Evolutionary conservation across 1,140 invertebrate species (phyloP).

Genomic region (Homarus americanus): DNA sequence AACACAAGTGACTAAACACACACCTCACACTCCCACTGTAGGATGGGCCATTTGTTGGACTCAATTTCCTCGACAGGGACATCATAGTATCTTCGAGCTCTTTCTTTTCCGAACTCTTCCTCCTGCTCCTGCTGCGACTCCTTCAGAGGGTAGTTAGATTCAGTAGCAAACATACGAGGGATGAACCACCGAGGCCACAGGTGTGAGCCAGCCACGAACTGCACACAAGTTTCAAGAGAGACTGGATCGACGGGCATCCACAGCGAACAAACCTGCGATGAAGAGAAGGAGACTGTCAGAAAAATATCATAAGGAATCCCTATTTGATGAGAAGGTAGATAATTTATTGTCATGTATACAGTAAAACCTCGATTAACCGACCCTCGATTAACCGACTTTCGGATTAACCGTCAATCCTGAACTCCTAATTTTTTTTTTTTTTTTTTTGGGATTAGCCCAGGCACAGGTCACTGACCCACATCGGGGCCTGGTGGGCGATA

Average conservation of each 20-base stretch:
- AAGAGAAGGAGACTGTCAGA: too few relatives aligned
- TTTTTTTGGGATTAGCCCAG: too few relatives aligned
- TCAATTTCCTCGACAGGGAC: conserved; percentile 75
- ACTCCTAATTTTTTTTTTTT: too few relatives aligned
- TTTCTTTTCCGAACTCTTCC: background rate
- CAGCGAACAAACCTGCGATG: conserved; percentile 75
- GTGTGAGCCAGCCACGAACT: conserved; percentile 76
- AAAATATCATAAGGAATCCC: too few relatives aligned
- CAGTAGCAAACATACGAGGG: conserved; percentile 76
- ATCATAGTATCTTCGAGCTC: conserved; percentile 45
- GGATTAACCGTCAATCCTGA: too few relatives aligned
- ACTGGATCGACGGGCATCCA: conserved; percentile 77
- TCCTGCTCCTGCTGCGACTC: background rate
- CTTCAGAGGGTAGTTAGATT: conserved; percentile 67
- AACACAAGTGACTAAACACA: too few relatives aligned
- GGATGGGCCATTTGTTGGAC: conserved; percentile 68
- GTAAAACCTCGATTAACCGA: too few relatives aligned
- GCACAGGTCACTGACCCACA: too few relatives aligned
- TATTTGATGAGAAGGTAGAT: too few relatives aligned
- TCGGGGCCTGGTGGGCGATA: too few relatives aligned
- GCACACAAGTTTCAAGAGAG: conserved; percentile 67
- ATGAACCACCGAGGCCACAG: conserved; percentile 75
- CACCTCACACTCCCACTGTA: conserved; percentile 75
- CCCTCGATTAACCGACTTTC: too few relatives aligned
- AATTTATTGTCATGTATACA: too few relatives aligned